A percentile compares a stretch with the other conserved stretches of the same genome.
phyloP scores from a whole-genome alignment of 2,113 vertebrate species.

The Gymnarchus niloticus region DNA sequence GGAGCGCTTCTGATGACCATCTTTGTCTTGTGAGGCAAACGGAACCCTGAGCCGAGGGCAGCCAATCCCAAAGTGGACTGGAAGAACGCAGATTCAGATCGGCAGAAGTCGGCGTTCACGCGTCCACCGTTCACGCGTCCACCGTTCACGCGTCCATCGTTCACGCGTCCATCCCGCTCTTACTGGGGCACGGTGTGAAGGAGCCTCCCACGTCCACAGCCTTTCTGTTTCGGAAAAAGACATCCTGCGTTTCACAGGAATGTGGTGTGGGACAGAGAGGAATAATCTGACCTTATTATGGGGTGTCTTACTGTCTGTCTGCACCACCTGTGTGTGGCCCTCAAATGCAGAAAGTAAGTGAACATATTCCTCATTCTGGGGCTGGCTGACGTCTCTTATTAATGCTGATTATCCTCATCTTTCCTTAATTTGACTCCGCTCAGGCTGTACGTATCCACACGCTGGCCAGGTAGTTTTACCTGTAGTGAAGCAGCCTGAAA shows the following conservation, averaged over 20 bases:
- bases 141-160: background rate
- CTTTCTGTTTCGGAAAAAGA: conserved; percentile 41
- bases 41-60: background rate
- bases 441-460: background rate
- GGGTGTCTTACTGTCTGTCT: conserved; percentile 76
- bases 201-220: background rate
- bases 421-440: background rate
- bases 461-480: background rate
- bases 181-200: background rate
- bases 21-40: conserved; percentile 12
- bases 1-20: conserved; percentile 24
- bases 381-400: background rate
- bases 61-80: background rate
- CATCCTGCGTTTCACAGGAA: conserved; percentile 62
- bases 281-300: conserved; percentile 81
- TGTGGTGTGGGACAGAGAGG: conserved; percentile 75
- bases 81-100: background rate
- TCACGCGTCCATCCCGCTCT: background rate
- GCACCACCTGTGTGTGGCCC: conserved; percentile 71
- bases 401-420: background rate
- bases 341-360: conserved; percentile 87
- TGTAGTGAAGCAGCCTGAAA: background rate
- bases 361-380: background rate
- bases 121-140: background rate
- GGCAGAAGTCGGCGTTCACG: background rate